A percentile compares a stretch with the other conserved stretches of the same genome.
Evolutionary conservation across 1,140 invertebrate species (phyloP).

Genomic region (Drosophila carrolli): DNA sequence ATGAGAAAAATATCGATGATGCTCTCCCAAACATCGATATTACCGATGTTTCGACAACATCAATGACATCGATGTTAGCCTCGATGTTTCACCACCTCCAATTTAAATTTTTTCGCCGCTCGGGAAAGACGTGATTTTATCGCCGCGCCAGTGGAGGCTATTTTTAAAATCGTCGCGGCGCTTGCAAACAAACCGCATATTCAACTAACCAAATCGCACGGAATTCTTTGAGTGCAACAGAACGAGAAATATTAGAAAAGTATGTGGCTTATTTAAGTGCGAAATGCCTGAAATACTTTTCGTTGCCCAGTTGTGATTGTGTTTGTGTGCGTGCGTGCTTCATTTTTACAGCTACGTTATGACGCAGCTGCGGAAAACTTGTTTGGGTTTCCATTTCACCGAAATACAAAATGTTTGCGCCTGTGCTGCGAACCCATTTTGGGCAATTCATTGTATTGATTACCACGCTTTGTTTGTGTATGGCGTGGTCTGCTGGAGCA

Average conservation of each 20-base stretch:
- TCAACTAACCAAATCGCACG: conserved; percentile 12
- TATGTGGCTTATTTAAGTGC: conserved; percentile 36
- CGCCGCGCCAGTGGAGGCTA: conserved; percentile 30
- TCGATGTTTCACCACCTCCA: not conserved
- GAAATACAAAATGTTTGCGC: conserved; percentile 23
- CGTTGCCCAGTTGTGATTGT: conserved; percentile 8
- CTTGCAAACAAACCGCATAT: conserved; percentile 35
- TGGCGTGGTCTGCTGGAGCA: conserved; percentile 20
- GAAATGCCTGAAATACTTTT: conserved; percentile 2
- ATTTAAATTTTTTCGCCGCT: conserved; percentile 37
- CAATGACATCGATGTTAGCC: too few species aligned
- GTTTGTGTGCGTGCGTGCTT: conserved; percentile 15
- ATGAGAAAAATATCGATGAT: too few species aligned
- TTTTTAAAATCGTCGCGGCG: conserved; percentile 49
- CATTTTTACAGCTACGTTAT: conserved; percentile 36
- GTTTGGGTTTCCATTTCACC: conserved; percentile 67
- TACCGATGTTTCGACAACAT: too few species aligned
- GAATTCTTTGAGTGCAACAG: conserved; percentile 22
- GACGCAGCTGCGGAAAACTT: conserved; percentile 72
- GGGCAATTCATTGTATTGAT: conserved; percentile 57
- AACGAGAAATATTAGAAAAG: conserved; percentile 57
- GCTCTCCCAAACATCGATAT: too few species aligned
- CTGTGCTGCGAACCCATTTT: conserved; percentile 30
- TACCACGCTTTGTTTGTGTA: conserved; percentile 48
- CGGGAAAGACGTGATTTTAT: conserved; percentile 41